phyloP scores from a whole-genome alignment of 1,140 invertebrate species.

The Ceratosolen solmsi region DNA sequence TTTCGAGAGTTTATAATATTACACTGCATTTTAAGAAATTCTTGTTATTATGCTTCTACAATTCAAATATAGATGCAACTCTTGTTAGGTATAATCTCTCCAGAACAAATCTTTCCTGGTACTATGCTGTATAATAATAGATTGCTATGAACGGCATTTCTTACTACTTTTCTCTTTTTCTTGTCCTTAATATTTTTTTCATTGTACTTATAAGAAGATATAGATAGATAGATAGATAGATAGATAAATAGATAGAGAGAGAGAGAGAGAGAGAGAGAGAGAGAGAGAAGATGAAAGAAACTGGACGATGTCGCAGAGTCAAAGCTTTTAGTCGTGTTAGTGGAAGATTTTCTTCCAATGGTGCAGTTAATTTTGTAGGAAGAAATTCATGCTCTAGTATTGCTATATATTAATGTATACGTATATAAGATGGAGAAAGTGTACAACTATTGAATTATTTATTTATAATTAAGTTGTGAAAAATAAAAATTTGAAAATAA shows the following conservation, averaged over 20 bases:
- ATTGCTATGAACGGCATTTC: background rate
- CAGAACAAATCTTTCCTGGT: background rate
- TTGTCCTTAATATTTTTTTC: too few relatives aligned
- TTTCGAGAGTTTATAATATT: slow-evolving; percentile 30
- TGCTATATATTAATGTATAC: background rate
- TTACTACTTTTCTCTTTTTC: background rate
- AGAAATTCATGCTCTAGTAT: background rate
- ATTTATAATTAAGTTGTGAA: background rate
- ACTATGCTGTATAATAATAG: too few relatives aligned
- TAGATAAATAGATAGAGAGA: too few relatives aligned
- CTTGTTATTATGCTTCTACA: slow-evolving; percentile 10
- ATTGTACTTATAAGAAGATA: too few relatives aligned
- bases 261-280: background rate
- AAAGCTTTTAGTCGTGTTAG: slow-evolving; percentile 48
- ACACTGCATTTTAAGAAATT: slow-evolving; percentile 27
- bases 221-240: too few relatives aligned
- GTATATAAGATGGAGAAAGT: background rate
- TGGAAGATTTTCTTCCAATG: slow-evolving; percentile 46
- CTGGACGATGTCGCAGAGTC: background rate
- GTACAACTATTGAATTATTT: slow-evolving; percentile 14
- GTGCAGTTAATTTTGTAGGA: slow-evolving; percentile 44
- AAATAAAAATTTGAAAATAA: background rate
- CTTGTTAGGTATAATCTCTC: slow-evolving; percentile 15
- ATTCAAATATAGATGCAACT: background rate
- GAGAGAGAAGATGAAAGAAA: too few relatives aligned